phyloP scores from a whole-genome alignment of 2,888 invertebrate species.

The Pyrrhia umbra region DNA sequence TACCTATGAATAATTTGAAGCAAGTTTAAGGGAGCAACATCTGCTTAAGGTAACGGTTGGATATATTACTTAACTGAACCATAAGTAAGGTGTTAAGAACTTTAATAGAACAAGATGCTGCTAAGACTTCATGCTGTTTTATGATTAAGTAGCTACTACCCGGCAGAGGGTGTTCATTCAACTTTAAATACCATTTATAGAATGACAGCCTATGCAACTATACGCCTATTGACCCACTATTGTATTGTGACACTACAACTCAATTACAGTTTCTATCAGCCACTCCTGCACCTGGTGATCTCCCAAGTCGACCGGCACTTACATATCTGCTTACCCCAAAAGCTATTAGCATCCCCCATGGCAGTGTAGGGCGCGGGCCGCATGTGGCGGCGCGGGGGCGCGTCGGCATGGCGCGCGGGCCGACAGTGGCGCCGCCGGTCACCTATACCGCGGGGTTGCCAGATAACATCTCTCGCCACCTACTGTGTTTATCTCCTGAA shows the following conservation, averaged over 20 bases:
- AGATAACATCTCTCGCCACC: constrained; percentile 43
- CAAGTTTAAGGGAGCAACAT: too few relatives aligned
- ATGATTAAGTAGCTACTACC: too few relatives aligned
- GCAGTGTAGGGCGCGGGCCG: constrained; percentile 26
- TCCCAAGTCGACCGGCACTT: not conserved
- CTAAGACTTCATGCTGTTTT: too few relatives aligned
- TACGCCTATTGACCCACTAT: too few relatives aligned
- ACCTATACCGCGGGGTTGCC: constrained; percentile 59
- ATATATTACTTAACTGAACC: too few relatives aligned
- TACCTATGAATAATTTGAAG: too few relatives aligned
- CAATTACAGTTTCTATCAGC: not conserved
- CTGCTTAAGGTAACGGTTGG: too few relatives aligned
- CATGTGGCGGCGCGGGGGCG: constrained; percentile 54
- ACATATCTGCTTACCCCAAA: constrained; percentile 19
- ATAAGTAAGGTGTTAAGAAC: too few relatives aligned
- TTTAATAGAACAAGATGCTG: too few relatives aligned
- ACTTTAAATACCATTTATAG: too few relatives aligned
- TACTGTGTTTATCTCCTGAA: constrained; percentile 33
- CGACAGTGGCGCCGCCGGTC: constrained; percentile 56
- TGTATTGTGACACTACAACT: not conserved
- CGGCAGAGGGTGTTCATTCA: too few relatives aligned
- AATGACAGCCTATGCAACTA: too few relatives aligned
- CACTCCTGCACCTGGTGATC: not conserved
- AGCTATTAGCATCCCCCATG: constrained; percentile 38
- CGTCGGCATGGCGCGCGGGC: constrained; percentile 58